Base-by-base conservation (phyloP, 2,113 vertebrate species). In the Lamprotornis superbus region DNA sequence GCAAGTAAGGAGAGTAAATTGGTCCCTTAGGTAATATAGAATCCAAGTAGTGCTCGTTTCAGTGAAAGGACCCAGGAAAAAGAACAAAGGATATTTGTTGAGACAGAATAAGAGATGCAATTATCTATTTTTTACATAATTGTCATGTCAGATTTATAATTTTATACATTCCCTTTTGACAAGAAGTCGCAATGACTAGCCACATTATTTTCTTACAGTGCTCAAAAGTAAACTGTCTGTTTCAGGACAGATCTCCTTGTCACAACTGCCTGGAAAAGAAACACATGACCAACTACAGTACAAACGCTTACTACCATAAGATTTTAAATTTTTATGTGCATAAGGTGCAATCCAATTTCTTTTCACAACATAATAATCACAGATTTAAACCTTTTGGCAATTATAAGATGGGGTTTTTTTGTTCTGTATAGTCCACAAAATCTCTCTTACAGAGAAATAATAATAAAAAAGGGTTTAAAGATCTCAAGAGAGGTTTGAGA, bases 121-220 rank as follows among this genome's bases (percentile, higher is more conserved):
- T 90, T 92, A 74, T 94, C 93, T 95, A 86, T 91, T 94, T 96
- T 94, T 91, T 90, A 96, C 88, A 93, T 33, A 88, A 92, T 67
- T 69, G 35, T 93, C 90, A 93, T 76, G 70, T 95, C 95, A 93
- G 69, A 94, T 94, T 94, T 94, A 90, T 95, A 93, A 84, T 80
- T 89, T 91, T 88, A 90, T 70, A 95, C 83, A 94, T 96, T 97
- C 59, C 81, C 44, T 93, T 91, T 96, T 91, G 74, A 90, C 82
- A 95, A 93, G 81, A 68, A 90, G 49, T 56, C 44, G 85, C 83
- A 83, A 71, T 76, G 57, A 83, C 71, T 91, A 91, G 55, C 84
- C 95, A 95, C 76, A 33, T 59, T 88, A 74, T 95, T 96, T 75
- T 94, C 53, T 95, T 97, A 96, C 78, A 90, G 93, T 87, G 94